Evolutionary conservation across 2,113 vertebrate genomes (phyloP).

Genomic region (Onychostoma macrolepis): DNA sequence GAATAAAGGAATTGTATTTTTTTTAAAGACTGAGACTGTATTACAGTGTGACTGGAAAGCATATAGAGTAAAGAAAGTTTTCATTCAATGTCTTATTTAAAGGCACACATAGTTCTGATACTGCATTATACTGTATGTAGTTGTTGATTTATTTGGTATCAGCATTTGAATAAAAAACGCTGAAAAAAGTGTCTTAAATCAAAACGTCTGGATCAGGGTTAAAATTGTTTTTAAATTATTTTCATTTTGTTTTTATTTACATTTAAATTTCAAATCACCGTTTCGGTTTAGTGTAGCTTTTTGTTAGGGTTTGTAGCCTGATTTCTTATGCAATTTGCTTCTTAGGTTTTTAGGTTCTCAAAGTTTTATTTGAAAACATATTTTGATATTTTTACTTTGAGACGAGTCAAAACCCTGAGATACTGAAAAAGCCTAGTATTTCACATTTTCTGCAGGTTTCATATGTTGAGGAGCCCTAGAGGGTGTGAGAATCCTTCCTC

Average conservation of each 20-base stretch:
- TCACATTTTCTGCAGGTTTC: constrained; percentile 8
- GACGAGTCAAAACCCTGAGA: background rate
- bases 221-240: background rate
- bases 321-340: background rate
- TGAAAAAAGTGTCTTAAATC: background rate
- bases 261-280: background rate
- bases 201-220: background rate
- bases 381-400: background rate
- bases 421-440: background rate
- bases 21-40: background rate
- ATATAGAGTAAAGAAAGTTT: background rate
- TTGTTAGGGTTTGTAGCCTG: background rate
- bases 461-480: constrained; percentile 30
- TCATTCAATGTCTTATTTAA: background rate
- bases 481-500: constrained; percentile 42
- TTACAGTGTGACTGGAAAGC: background rate
- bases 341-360: background rate
- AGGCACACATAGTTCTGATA: background rate
- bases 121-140: background rate
- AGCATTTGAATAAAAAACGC: background rate
- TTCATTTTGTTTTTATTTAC: background rate
- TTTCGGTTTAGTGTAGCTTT: background rate
- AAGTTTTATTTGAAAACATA: background rate
- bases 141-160: background rate
- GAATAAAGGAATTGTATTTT: background rate